Base-by-base conservation (phyloP, 1,140 invertebrate genomes). In the Brachionus rotundiformis region DNA sequence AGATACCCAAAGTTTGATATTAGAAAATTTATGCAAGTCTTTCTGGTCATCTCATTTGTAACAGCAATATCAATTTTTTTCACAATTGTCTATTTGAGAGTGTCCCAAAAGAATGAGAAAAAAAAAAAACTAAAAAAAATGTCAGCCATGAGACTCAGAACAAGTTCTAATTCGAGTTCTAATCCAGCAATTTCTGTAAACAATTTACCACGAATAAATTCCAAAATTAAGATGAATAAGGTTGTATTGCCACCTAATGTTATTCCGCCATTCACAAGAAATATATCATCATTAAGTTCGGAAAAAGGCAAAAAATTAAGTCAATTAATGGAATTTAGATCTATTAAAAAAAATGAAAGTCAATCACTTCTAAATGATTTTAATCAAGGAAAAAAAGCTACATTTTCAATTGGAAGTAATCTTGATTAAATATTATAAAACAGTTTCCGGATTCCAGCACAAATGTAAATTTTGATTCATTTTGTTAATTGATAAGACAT, bases 371-470 rank as follows among this genome's bases (percentile, higher is more conserved):
- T 73, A 44, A 44, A 44, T 44, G 33, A 71, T 33, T 36, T 39
- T 33, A 71, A 71, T 71, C 65, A 33, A 36, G 25, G 23, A 13
- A 41, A 41, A 44, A 73, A 3, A 16, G 68, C 68, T n/a, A 25
- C 36, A 25, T 73, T 73, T 73, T 73, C 68, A 47, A 73, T 73
- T 25, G 68, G 68, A 44, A 73, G 36, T 73, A 41, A 25, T 44
- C 13, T 44, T 44, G 68, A 73, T 73, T 73, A 73, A 73, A 2
- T 25, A 41, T n/a, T 79, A 79, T 59, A 39, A 39, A 16, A 79
- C 76, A 59, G 76, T 79, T 6, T 83, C 73, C 44, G 92, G 92
- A 87, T 93, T 90, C 93, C 93, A 93, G 25, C 92, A 90, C 85
- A 92, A 93, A 87, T 93, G 93, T 19, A 87, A 85, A 41, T 87